Evolutionary conservation across 2,113 vertebrate species (phyloP).

Genomic region (Callospermophilus lateralis): DNA sequence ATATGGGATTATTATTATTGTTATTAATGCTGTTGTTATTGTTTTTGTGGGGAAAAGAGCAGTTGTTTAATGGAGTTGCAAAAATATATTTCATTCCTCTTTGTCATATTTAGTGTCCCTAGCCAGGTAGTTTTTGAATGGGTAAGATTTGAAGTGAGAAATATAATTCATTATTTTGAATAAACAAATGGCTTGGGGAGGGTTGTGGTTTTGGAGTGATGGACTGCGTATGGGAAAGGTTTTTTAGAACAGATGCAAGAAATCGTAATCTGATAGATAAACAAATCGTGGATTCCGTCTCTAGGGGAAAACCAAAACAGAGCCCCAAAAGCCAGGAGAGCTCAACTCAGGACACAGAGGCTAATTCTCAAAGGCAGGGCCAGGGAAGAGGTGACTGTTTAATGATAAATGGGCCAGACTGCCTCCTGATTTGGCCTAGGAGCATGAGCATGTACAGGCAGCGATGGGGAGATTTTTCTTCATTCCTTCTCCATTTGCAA

Average conservation of each 20-base stretch:
- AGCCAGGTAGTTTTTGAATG: background rate
- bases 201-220: background rate
- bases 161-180: constrained; percentile 21
- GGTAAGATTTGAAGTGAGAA: background rate
- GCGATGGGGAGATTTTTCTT: background rate
- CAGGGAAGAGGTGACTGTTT: background rate
- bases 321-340: background rate
- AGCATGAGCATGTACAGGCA: background rate
- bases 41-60: background rate
- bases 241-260: background rate
- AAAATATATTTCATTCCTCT: constrained; percentile 30
- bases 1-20: background rate
- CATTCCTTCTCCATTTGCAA: constrained; percentile 38
- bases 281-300: background rate
- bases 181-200: background rate
- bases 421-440: background rate
- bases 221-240: background rate
- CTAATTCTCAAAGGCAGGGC: background rate
- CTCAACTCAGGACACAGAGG: background rate
- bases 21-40: background rate
- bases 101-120: background rate
- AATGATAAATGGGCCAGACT: background rate
- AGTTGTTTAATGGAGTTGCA: background rate
- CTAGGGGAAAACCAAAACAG: background rate
- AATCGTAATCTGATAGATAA: background rate